These are phyloP conservation scores for Rhyacophila evoluta DNA, from an alignment of 2,888 invertebrate genomes.

Conservation along the genomic window DNA sequence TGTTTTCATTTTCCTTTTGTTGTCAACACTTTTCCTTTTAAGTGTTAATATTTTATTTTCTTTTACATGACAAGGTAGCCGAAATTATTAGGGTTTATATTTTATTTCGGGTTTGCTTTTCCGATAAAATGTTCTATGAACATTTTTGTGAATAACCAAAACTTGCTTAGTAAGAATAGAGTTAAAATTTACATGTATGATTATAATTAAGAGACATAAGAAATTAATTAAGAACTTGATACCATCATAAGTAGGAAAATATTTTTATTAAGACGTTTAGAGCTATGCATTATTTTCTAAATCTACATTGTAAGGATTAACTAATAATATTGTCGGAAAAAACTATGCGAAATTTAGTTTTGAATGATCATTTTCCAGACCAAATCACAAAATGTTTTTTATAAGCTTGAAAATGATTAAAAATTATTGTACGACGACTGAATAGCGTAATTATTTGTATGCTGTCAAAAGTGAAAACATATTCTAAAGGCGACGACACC, in stretches of 20 bases:
- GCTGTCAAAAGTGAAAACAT: slow-evolving; percentile 4
- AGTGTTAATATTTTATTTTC: slow-evolving; percentile 34
- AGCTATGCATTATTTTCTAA: slow-evolving; percentile 46
- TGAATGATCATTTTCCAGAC: slow-evolving; percentile 20
- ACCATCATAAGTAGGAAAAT: slow-evolving; percentile 52
- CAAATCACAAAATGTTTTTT: slow-evolving; percentile 26
- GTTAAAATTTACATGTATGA: slow-evolving; percentile 31
- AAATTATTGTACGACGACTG: slow-evolving; percentile 13
- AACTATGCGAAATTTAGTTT: slow-evolving; percentile 23
- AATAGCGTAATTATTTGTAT: slow-evolving; percentile 24
- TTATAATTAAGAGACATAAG: slow-evolving; percentile 43
- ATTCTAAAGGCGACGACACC: slow-evolving; percentile 5
- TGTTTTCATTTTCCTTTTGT: no score
- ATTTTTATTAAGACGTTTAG: slow-evolving; percentile 48
- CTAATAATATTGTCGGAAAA: not conserved
- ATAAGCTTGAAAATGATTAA: slow-evolving; percentile 6
- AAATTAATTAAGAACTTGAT: slow-evolving; percentile 39
- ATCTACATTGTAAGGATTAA: slow-evolving; percentile 32
- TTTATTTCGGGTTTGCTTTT: slow-evolving; percentile 23
- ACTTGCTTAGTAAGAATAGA: slow-evolving; percentile 32
- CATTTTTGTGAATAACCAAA: slow-evolving; percentile 48
- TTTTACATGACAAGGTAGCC: slow-evolving; percentile 54
- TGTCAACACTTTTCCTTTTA: no score
- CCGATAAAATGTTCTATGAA: slow-evolving; percentile 16
- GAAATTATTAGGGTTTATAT: slow-evolving; percentile 32